Conservation (phyloP, 1,140 invertebrate species). For the Amyelois transitella region DNA sequence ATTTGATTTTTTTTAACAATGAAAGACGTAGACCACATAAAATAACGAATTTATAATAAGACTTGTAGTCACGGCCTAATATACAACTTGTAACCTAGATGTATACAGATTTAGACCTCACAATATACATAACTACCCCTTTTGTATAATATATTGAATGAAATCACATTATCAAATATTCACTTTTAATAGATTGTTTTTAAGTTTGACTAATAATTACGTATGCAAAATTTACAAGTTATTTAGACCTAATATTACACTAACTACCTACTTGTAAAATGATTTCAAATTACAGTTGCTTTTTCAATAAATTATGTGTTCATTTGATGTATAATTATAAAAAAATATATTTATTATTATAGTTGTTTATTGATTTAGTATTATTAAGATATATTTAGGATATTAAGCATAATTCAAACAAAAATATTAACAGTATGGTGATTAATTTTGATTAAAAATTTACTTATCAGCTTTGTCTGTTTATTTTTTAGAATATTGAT, state of each 20-base stretch:
- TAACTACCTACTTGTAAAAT: neutral
- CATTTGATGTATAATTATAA: slow-evolving; percentile 39
- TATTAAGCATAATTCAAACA: neutral
- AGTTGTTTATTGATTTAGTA: slow-evolving; percentile 24
- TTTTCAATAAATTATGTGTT: slow-evolving; percentile 33
- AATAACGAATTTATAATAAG: slow-evolving; percentile 18
- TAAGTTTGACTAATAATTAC: no score
- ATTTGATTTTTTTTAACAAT: neutral
- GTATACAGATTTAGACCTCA: neutral
- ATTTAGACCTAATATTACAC: no score
- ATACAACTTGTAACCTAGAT: neutral
- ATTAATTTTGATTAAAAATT: no score
- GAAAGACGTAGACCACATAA: slow-evolving; percentile 8
- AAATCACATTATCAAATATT: no score
- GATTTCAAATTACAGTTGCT: neutral
- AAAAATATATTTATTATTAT: slow-evolving; percentile 29
- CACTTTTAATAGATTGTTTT: no score
- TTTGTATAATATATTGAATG: no score
- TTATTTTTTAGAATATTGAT: no score
- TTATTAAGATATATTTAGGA: slow-evolving; percentile 5
- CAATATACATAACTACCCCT: no score
- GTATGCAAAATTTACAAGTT: no score
- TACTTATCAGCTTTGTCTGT: no score
- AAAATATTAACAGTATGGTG: no score
- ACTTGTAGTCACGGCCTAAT: slow-evolving; percentile 17